Evolutionary conservation across 2,113 vertebrate genomes (phyloP).

Genomic region (Mohoua ochrocephala): DNA sequence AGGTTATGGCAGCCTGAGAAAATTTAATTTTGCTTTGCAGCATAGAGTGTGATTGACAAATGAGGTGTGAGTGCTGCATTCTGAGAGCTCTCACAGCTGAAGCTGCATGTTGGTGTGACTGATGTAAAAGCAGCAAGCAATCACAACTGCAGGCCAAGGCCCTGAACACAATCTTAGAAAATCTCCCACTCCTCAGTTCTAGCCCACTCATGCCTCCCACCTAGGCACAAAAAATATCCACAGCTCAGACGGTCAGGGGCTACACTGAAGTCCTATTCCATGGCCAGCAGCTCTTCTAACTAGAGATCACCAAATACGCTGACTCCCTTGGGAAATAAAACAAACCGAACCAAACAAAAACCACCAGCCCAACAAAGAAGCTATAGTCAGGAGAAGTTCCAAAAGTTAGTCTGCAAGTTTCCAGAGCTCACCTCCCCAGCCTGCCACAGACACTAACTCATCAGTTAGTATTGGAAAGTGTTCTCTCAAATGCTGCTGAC

Average conservation of each 20-base stretch:
- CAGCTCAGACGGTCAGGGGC: not conserved
- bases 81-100: not conserved
- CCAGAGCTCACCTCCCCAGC: not conserved
- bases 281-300: not conserved
- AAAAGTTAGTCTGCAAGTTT: not conserved
- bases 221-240: not conserved
- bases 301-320: not conserved
- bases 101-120: not conserved
- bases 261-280: not conserved
- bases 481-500: not conserved
- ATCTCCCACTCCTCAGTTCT: not conserved
- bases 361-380: not conserved
- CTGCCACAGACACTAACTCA: not conserved
- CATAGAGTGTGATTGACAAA: not conserved
- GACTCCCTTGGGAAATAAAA: not conserved
- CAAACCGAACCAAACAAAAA: fast-evolving
- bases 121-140: not conserved
- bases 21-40: not conserved
- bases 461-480: not conserved
- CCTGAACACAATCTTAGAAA: not conserved
- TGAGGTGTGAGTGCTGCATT: not conserved
- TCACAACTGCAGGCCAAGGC: not conserved
- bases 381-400: not conserved
- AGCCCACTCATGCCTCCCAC: not conserved
- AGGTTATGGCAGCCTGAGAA: not conserved